Evolutionary conservation across 2,888 invertebrate species (phyloP).

Genomic region (Drosophila birchii): DNA sequence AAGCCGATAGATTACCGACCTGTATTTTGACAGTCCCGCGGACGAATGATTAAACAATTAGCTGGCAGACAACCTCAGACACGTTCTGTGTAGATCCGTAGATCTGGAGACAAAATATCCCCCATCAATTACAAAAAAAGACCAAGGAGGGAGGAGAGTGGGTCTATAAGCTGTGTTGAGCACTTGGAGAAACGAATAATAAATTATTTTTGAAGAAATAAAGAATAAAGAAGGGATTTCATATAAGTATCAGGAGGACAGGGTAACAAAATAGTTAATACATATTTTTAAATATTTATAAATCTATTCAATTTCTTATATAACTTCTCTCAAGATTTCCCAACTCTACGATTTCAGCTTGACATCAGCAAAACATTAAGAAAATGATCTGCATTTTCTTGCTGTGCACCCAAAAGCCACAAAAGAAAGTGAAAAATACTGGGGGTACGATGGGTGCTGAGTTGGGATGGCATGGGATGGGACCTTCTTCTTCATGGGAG

Average conservation of each 20-base stretch:
- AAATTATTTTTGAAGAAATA: not conserved
- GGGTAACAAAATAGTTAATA: not conserved
- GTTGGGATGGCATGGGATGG: conserved; percentile 2
- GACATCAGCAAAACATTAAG: not conserved
- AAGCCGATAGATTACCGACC: conserved; percentile 69
- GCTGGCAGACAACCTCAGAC: conserved; percentile 49
- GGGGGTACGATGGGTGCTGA: conserved; percentile 20
- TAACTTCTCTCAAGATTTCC: not conserved
- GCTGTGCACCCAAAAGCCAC: conserved; percentile 17
- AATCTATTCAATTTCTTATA: not conserved
- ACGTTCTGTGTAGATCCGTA: conserved; percentile 63
- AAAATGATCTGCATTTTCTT: conserved; percentile 10
- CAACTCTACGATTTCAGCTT: not conserved
- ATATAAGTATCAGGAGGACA: not conserved
- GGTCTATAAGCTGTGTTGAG: not conserved
- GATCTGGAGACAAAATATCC: conserved; percentile 49
- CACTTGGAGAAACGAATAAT: not conserved
- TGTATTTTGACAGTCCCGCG: conserved; percentile 69
- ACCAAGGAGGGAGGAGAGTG: not conserved
- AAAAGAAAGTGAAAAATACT: conserved; percentile 75
- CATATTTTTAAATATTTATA: not conserved
- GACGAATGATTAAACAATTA: conserved; percentile 75
- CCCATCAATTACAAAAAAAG: conserved; percentile 66
- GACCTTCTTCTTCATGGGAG: conserved; percentile 62
- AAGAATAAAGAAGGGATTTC: too few relatives aligned